Base-by-base conservation (phyloP, 2,113 vertebrate species). In the Tympanuchus pallidicinctus region DNA sequence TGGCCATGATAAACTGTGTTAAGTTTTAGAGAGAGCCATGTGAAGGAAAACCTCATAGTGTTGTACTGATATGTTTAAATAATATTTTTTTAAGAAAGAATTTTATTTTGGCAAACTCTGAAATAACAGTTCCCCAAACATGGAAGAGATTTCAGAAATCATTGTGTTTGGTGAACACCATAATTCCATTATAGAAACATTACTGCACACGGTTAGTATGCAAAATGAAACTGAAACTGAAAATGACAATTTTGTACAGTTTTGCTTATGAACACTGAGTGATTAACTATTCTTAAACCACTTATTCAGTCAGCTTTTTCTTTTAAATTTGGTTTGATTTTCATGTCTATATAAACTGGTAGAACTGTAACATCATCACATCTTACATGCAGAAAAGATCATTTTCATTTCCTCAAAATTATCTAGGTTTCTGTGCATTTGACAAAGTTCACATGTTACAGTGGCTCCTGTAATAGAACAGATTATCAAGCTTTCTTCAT, bases 1-100 rank as follows among this genome's bases (percentile, higher is more conserved):
- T 60, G 13, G 19, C 60, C n/a, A 24, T 12, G 43, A 47, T 0
- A 0, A 7, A 48, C 38, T n/a, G 7, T 57, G 22, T 36, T 67
- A 67, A 61, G 11, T 34, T 74, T 64, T 40, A 89, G 32, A 52
- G 56, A 59, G 45, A 84, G 12, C 8, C 34, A 18, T 45, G 27
- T 70, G 15, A 89, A 59, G 48, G 42, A 45, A 85, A 74, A 40
- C 10, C 13, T 80, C 32, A 69, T 18, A 59, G 32, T 15, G 6
- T 24, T 59, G 36, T 64, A 64, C 8, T 64, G 32, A n/a, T 50
- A 42, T 4, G 5, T 38, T 21, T 56, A 36, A 57, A 79, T 61
- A 52, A 52, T 25, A 52, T 15, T 50, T 12, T 12, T 50, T 52
- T 27, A 69, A 47, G 22, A 36, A 67, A 12, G 8, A 40, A 40